Base-by-base conservation (phyloP, 2,888 invertebrate genomes). In the Rhogogaster chlorosoma region DNA sequence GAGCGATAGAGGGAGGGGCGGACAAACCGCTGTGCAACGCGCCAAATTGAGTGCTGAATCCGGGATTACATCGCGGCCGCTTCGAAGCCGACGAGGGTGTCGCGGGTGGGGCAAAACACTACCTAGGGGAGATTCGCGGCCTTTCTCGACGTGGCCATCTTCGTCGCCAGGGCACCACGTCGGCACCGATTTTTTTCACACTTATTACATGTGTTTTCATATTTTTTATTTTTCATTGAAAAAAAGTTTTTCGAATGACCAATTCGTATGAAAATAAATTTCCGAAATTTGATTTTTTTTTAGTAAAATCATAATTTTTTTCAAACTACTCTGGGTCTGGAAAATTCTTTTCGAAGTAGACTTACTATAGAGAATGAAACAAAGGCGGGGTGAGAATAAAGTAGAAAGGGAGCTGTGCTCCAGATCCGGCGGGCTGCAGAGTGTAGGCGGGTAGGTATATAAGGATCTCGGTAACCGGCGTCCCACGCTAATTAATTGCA, bases 41-140 rank as follows among this genome's bases (percentile, higher is more conserved):
- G 85, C 86, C 86, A 86, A 86, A 86, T 93, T 93, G 93, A 93
- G 93, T 92, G 92, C 92, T 91, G 92, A 92, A 93, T 92, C 92
- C 91, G 88, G 92, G 93, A 93, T 93, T 93, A 93, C 92, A 91
- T 90, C 89, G 86, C 85, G 87, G 85, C 86, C 77, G 86, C 87
- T 87, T 67, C 83, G 67, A 42, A 83, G 67, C 83, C 49, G 83
- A 83, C 67, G 80, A 71, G 77, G 29, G 83, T 57, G 45, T 80
- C 78, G 49, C 49, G 61, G 42, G 85, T 45, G 84, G 61, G 78
- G 84, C 53, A 32, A 82, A 83, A 70, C 49, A 32, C 49, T 32
- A 49, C 71, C 83, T 84, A 84, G 53, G 64, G 83, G 78, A 73
- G 78, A 83, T 86, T 86, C 84, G 32, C 86, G 85, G 67, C 57